Base-by-base conservation (phyloP, 2,888 invertebrate species). In the Macrosoma leucophasiata region DNA sequence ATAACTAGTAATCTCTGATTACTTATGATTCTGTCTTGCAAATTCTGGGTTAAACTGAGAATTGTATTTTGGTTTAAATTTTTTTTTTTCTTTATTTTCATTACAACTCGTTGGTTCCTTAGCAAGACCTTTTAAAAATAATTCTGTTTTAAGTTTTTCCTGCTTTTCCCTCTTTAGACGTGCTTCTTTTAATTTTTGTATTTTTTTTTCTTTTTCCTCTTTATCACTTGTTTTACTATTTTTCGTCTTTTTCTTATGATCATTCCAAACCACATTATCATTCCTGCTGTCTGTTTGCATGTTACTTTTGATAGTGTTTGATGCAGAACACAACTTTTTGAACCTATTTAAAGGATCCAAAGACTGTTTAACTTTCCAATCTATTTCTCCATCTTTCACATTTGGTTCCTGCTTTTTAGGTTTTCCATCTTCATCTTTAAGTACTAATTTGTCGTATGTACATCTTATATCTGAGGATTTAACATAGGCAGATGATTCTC, bases 21-120 rank as follows among this genome's bases (percentile, higher is more conserved):
- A 77, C 50, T 46, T 67, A 58, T 75, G 88, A 79, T 95, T 95
- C 76, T 95, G 95, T 56, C 92, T 89, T 8, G 95, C 95, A 30
- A 94, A 66, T 69, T 93, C 90, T 10, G 98, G 98, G 84, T 97
- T 98, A 70, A 96, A 98, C 69, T 98, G 97, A 2, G 96, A 96
- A 78, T 97, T 97, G 64, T 98, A 98, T 74, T 93, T 94, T 57
- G 93, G 92, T 47, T 88, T 86, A 13, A 90, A n/a, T n/a, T n/a
- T 70, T 43, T 51, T 55, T 27, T 66, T 67, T 24, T 48, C 38
- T 36, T 47, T 43, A 33, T 33, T 33, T 37, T 23, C 43, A 12
- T 20, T 25, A 26, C 21, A 10, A 22, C 10, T 18, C 31, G 37
- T 19, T 55, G 50, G 12, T 55, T 45, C 39, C n/a, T 59, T 69